phyloP scores from a whole-genome alignment of 2,888 invertebrate genomes.

The Sympetrum striolatum region DNA sequence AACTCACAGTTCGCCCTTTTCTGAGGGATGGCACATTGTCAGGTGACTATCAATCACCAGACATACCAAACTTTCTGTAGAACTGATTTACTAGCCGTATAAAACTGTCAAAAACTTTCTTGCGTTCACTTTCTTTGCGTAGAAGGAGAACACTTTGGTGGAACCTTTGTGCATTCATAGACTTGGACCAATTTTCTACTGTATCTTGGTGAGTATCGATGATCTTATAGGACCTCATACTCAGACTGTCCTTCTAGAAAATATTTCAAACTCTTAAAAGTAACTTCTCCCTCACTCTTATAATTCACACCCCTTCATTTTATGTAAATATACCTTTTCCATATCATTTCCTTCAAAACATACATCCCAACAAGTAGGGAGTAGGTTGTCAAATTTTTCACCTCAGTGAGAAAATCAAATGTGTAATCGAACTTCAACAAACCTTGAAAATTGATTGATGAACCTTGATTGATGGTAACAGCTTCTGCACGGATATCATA shows the following conservation, averaged over 20 bases:
- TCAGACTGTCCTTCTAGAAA: constrained; percentile 15
- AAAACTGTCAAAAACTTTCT: constrained; percentile 15
- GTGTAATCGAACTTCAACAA: neutral
- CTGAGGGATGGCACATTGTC: neutral
- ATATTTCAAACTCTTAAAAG: neutral
- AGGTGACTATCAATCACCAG: neutral
- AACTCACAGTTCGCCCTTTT: constrained; percentile 14
- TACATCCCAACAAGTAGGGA: neutral
- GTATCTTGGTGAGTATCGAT: constrained; percentile 2
- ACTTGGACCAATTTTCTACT: constrained; percentile 23
- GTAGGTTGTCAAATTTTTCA: neutral
- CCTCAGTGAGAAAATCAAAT: neutral
- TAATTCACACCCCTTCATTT: neutral
- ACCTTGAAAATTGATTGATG: neutral
- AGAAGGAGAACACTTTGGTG: constrained; percentile 8
- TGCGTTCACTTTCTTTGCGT: constrained; percentile 10
- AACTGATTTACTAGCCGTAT: constrained; percentile 7
- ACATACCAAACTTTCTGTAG: constrained; percentile 1
- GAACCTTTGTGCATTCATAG: constrained; percentile 33
- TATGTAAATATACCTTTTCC: neutral
- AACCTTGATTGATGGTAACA: too few relatives aligned
- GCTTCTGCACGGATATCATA: too few relatives aligned
- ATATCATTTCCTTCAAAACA: neutral
- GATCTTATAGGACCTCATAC: neutral
- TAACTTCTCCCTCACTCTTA: neutral